phyloP scores from a whole-genome alignment of 2,888 invertebrate genomes.

The Gryllus longicercus region DNA sequence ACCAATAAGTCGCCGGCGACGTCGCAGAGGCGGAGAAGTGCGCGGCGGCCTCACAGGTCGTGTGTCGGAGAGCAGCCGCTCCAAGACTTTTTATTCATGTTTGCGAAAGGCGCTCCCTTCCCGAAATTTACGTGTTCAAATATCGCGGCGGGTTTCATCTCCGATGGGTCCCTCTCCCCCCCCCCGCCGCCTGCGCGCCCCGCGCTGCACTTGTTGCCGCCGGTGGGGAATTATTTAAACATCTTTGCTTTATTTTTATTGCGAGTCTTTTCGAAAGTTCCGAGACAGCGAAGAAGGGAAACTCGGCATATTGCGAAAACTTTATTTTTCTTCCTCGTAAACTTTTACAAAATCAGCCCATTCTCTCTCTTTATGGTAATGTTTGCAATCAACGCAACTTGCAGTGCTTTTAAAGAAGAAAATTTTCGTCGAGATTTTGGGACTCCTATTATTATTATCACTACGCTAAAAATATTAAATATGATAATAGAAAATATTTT shows the following conservation, averaged over 20 bases:
- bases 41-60: neutral
- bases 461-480: too few species aligned
- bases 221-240: constrained; percentile 6
- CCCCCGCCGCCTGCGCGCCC: neutral
- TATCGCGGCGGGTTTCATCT: constrained; percentile 17
- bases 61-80: neutral
- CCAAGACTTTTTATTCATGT: constrained; percentile 4
- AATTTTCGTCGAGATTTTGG: too few species aligned
- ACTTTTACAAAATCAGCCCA: constrained; percentile 17
- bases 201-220: neutral
- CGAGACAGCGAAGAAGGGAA: neutral
- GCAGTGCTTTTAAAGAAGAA: neutral
- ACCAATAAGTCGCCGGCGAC: neutral
- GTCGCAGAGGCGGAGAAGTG: neutral
- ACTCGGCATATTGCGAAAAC: neutral
- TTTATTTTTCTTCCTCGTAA: constrained; percentile 17
- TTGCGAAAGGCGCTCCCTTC: neutral
- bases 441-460: too few species aligned
- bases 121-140: constrained; percentile 4
- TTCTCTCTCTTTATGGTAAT: constrained; percentile 17
- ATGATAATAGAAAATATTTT: too few species aligned
- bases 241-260: constrained; percentile 8
- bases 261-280: constrained; percentile 8
- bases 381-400: constrained; percentile 9
- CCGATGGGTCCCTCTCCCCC: too few species aligned